phyloP scores from a whole-genome alignment of 2,888 invertebrate species.

The Habrosyne pyritoides region DNA sequence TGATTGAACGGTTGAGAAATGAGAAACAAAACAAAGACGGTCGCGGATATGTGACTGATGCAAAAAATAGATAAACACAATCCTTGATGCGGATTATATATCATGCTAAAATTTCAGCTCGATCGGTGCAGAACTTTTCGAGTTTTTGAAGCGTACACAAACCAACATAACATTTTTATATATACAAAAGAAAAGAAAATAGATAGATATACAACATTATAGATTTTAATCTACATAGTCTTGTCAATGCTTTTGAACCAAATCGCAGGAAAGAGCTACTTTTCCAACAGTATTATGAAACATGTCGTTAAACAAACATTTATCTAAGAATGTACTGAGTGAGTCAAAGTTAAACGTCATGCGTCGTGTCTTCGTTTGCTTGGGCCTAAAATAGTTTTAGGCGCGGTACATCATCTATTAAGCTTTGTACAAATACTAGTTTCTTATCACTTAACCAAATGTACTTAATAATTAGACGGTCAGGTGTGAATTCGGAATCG shows the following conservation, averaged over 20 bases:
- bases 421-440: constrained; percentile 39
- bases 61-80: too few species aligned
- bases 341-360: background rate
- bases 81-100: too few species aligned
- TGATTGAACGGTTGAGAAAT: too few species aligned
- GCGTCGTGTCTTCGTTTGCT: constrained; percentile 20
- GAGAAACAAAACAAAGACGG: too few species aligned
- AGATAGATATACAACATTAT: too few species aligned
- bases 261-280: background rate
- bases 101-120: too few species aligned
- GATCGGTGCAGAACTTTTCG: too few species aligned
- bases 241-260: background rate
- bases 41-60: too few species aligned
- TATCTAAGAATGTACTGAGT: background rate
- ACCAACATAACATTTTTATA: too few species aligned
- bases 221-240: too few species aligned
- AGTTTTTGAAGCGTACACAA: too few species aligned
- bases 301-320: background rate
- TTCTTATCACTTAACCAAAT: constrained; percentile 31
- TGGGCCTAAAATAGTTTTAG: constrained; percentile 30
- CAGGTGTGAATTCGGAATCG: constrained; percentile 12
- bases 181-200: too few species aligned
- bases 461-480: constrained; percentile 25
- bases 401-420: constrained; percentile 43
- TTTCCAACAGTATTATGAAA: background rate